phyloP scores from a whole-genome alignment of 2,797 vertebrate genomes.

The Emys orbicularis region DNA sequence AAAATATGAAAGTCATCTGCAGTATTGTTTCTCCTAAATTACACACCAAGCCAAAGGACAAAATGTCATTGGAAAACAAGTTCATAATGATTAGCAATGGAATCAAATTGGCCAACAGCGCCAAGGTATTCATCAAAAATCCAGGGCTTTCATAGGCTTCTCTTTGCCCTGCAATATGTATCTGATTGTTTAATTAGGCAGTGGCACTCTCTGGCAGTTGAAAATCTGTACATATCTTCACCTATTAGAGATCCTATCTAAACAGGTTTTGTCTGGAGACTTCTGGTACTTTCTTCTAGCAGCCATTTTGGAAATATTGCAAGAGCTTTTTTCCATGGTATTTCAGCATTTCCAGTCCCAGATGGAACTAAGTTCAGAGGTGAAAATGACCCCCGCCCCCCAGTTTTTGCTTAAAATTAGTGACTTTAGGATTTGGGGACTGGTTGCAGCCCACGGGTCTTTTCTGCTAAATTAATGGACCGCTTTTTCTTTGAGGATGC shows the following conservation, averaged over 20 bases:
- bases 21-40: conserved; percentile 11
- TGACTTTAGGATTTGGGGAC: no score
- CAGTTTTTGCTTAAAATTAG: no score
- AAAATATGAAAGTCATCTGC: conserved; percentile 40
- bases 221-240: not conserved
- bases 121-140: no score
- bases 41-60: not conserved
- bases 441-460: no score
- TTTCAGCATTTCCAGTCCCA: no score
- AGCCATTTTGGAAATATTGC: not conserved
- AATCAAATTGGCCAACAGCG: no score
- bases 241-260: not conserved
- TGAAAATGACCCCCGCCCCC: no score
- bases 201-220: not conserved
- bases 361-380: no score
- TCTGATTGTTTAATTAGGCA: not conserved
- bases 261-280: not conserved
- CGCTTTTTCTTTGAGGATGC: no score
- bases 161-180: not conserved
- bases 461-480: no score
- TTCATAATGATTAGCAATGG: not conserved
- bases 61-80: not conserved
- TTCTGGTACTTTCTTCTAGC: not conserved
- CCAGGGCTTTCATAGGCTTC: rapidly evolving
- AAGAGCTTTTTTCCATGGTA: no score